Evolutionary conservation across 2,113 vertebrate genomes (phyloP).

Genomic region (Sialia sialis): DNA sequence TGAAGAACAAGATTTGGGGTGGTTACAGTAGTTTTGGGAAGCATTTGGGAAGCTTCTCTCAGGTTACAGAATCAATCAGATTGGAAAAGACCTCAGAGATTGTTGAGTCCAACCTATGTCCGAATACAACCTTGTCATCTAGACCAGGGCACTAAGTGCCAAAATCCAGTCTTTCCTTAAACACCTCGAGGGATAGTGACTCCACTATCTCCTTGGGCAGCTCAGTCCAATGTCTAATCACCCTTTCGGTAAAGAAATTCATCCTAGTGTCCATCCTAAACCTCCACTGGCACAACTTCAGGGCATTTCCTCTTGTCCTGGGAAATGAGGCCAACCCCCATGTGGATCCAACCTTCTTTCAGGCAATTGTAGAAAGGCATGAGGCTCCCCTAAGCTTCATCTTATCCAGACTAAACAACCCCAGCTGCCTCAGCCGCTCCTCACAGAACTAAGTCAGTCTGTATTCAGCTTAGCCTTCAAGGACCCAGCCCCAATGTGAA

Average conservation of each 20-base stretch:
- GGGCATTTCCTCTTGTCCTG: not conserved
- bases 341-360: rapidly evolving
- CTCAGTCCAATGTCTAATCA: not conserved
- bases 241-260: not conserved
- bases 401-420: not conserved
- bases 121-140: rapidly evolving
- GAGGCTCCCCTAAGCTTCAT: too few species aligned
- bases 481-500: not conserved
- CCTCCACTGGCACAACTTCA: not conserved
- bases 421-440: not conserved
- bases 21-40: not conserved
- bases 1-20: rapidly evolving
- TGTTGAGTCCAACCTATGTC: too few species aligned
- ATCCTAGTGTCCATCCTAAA: not conserved
- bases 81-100: not conserved
- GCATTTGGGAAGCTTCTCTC: not conserved
- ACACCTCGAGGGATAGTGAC: not conserved
- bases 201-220: not conserved
- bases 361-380: not conserved
- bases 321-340: not conserved
- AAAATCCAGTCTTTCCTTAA: not conserved
- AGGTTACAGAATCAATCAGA: not conserved
- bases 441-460: not conserved
- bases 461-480: too few species aligned
- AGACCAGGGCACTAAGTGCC: not conserved